phyloP scores from a whole-genome alignment of 2,113 vertebrate genomes.

The Larimichthys crocea region DNA sequence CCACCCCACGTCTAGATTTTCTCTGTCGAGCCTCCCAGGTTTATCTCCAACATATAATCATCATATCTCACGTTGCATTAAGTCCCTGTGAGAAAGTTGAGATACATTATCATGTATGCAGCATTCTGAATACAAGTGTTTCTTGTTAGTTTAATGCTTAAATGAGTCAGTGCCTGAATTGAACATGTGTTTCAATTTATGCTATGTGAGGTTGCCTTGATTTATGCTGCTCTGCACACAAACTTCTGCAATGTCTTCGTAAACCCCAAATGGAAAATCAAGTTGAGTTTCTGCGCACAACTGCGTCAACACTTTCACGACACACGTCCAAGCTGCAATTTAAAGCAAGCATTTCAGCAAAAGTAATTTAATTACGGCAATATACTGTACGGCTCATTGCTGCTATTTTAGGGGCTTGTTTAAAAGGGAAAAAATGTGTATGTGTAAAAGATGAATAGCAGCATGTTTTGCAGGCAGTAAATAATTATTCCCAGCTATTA shows the following conservation, averaged over 20 bases:
- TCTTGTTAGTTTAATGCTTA: slow-evolving; percentile 52
- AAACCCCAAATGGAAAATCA: slow-evolving; percentile 39
- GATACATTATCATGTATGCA: slow-evolving; percentile 37
- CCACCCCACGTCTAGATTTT: slow-evolving; percentile 7
- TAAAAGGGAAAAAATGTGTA: slow-evolving; percentile 16
- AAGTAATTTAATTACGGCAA: slow-evolving; percentile 42
- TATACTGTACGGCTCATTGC: slow-evolving; percentile 1
- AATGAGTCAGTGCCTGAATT: slow-evolving; percentile 39
- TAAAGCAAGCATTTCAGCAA: slow-evolving; percentile 50
- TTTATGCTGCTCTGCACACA: slow-evolving; percentile 43
- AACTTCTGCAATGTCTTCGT: slow-evolving; percentile 32
- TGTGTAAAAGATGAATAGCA: background rate
- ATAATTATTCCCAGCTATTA: background rate
- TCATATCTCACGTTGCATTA: slow-evolving; percentile 49
- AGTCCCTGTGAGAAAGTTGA: slow-evolving; percentile 42
- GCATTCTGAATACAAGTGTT: slow-evolving; percentile 51
- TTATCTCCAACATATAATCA: slow-evolving; percentile 43
- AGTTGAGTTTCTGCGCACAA: slow-evolving; percentile 24
- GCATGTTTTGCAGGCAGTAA: background rate
- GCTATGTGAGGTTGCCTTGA: slow-evolving; percentile 50
- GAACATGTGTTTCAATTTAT: slow-evolving; percentile 70
- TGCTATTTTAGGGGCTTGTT: slow-evolving; percentile 35
- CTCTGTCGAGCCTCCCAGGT: slow-evolving; percentile 15
- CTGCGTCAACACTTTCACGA: slow-evolving; percentile 14
- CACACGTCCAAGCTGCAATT: slow-evolving; percentile 51